phyloP scores from a whole-genome alignment of 2,888 invertebrate genomes.

The Drosophila longiperda region DNA sequence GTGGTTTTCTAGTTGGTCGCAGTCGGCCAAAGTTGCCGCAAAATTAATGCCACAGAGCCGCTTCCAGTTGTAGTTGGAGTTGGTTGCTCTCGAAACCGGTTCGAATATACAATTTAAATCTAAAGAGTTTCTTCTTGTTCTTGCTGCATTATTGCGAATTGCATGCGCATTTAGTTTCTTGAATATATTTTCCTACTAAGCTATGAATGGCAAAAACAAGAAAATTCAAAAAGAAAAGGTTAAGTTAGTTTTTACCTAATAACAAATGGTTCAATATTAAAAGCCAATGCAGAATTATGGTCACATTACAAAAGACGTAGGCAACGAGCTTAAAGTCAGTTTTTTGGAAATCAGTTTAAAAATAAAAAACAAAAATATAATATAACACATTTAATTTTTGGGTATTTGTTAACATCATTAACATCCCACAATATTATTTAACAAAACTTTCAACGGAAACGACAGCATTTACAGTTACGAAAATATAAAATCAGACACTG shows the following conservation, averaged over 20 bases:
- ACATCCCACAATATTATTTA: constrained; percentile 36
- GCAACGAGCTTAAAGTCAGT: constrained; percentile 35
- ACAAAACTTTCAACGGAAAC: constrained; percentile 71
- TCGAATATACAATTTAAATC: constrained; percentile 73
- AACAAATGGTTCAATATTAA: not conserved
- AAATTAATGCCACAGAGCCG: constrained; percentile 55
- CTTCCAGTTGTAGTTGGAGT: constrained; percentile 31
- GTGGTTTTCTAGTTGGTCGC: constrained; percentile 59
- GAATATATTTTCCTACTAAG: constrained; percentile 46
- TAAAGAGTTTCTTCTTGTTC: constrained; percentile 47
- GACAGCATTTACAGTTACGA: constrained; percentile 56
- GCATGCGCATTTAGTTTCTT: constrained; percentile 60
- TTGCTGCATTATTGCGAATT: constrained; percentile 58
- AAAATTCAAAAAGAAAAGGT: not conserved
- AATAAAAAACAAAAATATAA: not conserved
- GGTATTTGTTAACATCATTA: not conserved
- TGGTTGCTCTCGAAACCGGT: constrained; percentile 63
- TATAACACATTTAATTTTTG: not conserved
- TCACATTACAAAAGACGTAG: constrained; percentile 63
- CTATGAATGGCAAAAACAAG: constrained; percentile 30
- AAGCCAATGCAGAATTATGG: not conserved
- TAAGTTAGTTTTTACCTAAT: not conserved
- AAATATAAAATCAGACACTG: constrained; percentile 33
- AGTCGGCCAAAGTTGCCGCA: constrained; percentile 69
- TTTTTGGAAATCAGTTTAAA: constrained; percentile 1